A percentile compares a stretch with the other conserved stretches of the same genome.
Conservation (phyloP, 2,797 vertebrate genomes). For the Bovichtus diacanthus region DNA sequence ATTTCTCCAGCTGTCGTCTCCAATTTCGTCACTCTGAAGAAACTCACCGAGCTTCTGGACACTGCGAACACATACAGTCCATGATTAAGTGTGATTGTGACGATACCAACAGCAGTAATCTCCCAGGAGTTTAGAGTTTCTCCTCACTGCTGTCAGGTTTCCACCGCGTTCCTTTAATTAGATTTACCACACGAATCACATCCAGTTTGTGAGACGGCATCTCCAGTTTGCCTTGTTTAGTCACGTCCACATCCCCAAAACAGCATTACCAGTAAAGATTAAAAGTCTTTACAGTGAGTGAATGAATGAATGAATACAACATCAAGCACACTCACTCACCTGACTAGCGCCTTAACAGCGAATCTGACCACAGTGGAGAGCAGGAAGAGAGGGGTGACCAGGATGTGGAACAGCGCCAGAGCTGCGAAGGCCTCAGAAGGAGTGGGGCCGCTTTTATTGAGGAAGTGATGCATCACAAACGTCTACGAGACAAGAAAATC, state of each 20-base stretch:
- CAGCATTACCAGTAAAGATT: too few relatives aligned
- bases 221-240: slow-evolving; percentile 26
- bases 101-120: slow-evolving; percentile 27
- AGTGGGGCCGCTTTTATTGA: slow-evolving; percentile 73
- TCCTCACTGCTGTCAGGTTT: slow-evolving; percentile 39
- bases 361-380: slow-evolving; percentile 97
- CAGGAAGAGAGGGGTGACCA: slow-evolving; percentile 96
- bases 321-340: slow-evolving; percentile 83
- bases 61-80: slow-evolving; percentile 77
- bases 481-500: slow-evolving; percentile 83
- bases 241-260: neutral
- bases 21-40: slow-evolving; percentile 97
- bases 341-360: slow-evolving; percentile 95
- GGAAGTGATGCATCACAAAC: slow-evolving; percentile 88
- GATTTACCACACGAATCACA: slow-evolving; percentile 23
- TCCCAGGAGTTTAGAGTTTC: slow-evolving; percentile 64
- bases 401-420: slow-evolving; percentile 94
- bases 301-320: too few relatives aligned
- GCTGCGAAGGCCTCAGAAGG: slow-evolving; percentile 94
- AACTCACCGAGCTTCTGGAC: slow-evolving; percentile 98
- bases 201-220: slow-evolving; percentile 8
- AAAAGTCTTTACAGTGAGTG: too few relatives aligned
- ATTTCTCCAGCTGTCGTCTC: slow-evolving; percentile 93
- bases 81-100: slow-evolving; percentile 23
- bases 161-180: slow-evolving; percentile 52